Conservation (phyloP, 2,113 vertebrate genomes). For the Camelus bactrianus region DNA sequence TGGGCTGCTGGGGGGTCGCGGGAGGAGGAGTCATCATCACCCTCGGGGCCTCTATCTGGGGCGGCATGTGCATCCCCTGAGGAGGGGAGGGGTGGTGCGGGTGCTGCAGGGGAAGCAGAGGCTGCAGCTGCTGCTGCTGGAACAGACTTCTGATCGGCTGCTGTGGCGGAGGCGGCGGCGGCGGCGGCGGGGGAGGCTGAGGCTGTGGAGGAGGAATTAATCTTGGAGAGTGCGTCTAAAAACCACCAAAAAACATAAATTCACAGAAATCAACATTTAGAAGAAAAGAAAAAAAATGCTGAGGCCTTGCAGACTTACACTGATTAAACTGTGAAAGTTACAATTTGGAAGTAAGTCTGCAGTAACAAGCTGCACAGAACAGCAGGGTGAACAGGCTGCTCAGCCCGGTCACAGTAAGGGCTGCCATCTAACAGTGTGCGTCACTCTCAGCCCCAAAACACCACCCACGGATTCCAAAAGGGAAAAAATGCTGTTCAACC, state of each 20-base stretch:
- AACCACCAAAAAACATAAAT: slow-evolving; percentile 80
- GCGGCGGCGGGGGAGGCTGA: slow-evolving; percentile 68
- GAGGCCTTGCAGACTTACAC: background rate
- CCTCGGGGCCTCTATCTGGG: slow-evolving; percentile 91
- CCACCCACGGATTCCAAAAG: background rate
- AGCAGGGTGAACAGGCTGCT: background rate
- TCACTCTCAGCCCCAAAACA: background rate
- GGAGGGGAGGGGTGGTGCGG: slow-evolving; percentile 91
- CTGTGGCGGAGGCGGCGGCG: slow-evolving; percentile 78
- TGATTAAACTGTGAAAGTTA: background rate
- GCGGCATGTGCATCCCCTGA: slow-evolving; percentile 88
- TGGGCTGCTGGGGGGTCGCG: slow-evolving; percentile 91
- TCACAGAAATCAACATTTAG: background rate
- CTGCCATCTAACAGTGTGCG: fast-evolving
- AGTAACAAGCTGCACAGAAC: background rate
- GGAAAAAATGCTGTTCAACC: background rate
- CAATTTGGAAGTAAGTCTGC: background rate
- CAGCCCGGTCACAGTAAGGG: fast-evolving
- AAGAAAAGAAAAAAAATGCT: slow-evolving; percentile 50
- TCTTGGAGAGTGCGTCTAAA: slow-evolving; percentile 90
- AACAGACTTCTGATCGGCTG: slow-evolving; percentile 92
- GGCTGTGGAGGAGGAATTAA: slow-evolving; percentile 89
- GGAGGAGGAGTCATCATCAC: slow-evolving; percentile 92
- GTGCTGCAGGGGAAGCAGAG: slow-evolving; percentile 94
- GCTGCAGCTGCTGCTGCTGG: slow-evolving; percentile 93